Evolutionary conservation across 2,888 invertebrate genomes (phyloP).

Genomic region (Conistra vaccinii): DNA sequence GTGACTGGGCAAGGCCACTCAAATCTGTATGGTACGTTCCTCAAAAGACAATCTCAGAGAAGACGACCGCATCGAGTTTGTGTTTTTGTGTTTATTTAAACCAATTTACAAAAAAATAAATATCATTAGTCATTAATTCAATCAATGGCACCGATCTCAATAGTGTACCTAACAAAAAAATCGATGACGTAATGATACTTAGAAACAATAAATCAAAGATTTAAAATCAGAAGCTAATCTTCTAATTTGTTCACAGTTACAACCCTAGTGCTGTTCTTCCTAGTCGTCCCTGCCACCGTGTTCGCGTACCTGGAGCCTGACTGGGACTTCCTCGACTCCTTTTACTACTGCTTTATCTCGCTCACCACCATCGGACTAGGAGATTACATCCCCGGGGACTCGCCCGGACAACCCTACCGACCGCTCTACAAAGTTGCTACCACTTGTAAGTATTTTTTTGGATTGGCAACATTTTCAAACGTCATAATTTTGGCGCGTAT

Average conservation of each 20-base stretch:
- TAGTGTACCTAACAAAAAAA: background rate
- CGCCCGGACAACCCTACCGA: conserved; percentile 93
- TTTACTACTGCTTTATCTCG: conserved; percentile 98
- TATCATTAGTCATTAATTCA: background rate
- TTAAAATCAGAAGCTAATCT: background rate
- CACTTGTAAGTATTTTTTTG: conserved; percentile 91
- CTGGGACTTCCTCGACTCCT: conserved; percentile 96
- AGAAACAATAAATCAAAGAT: background rate
- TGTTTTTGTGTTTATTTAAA: background rate
- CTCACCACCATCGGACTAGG: conserved; percentile 97
- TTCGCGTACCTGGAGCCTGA: conserved; percentile 94
- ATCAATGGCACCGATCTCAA: background rate
- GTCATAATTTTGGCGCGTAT: background rate
- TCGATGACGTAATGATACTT: background rate
- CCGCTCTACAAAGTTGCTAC: conserved; percentile 96
- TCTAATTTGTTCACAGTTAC: conserved; percentile 83
- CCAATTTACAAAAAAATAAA: background rate
- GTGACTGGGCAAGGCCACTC: background rate
- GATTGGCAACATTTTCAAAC: conserved; percentile 8
- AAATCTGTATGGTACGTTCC: background rate
- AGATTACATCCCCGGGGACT: conserved; percentile 97
- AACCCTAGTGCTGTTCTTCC: conserved; percentile 91
- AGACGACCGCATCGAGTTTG: background rate
- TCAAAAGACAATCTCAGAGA: background rate
- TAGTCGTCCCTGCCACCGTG: conserved; percentile 94